Evolutionary conservation across 2,888 invertebrate genomes (phyloP).

Genomic region (Lamellibrachia satsuma): DNA sequence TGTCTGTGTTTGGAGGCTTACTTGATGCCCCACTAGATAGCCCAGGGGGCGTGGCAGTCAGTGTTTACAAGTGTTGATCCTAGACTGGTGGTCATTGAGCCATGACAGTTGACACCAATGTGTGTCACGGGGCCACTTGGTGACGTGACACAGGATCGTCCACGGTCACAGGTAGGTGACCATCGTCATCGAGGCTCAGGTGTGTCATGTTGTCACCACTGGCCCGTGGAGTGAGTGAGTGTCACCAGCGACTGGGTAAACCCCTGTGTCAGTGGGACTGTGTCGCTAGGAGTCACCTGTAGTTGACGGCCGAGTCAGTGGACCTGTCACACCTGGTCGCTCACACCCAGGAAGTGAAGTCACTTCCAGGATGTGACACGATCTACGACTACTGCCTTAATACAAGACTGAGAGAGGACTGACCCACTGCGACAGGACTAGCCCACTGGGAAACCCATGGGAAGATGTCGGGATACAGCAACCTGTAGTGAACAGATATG

Average conservation of each 20-base stretch:
- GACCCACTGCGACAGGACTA: not conserved
- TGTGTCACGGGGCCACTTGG: conserved; percentile 6
- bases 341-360: not conserved
- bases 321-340: not conserved
- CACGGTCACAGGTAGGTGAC: not conserved
- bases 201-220: not conserved
- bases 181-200: not conserved
- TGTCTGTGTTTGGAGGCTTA: not conserved
- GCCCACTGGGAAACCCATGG: not conserved
- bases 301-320: not conserved
- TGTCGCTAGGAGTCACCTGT: not conserved
- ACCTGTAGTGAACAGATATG: not conserved
- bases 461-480: not conserved
- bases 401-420: not conserved
- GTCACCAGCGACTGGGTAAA: not conserved
- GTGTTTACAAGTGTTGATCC: not conserved
- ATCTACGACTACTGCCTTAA: not conserved
- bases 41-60: not conserved
- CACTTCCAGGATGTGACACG: not conserved
- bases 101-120: not conserved
- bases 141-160: not conserved
- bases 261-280: not conserved
- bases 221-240: not conserved
- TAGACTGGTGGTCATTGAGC: not conserved
- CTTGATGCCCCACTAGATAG: not conserved